Percentiles rank a stretch among this genome's conserved stretches.
Conservation (phyloP, 2,113 vertebrate species). For the Oryzias celebensis region DNA sequence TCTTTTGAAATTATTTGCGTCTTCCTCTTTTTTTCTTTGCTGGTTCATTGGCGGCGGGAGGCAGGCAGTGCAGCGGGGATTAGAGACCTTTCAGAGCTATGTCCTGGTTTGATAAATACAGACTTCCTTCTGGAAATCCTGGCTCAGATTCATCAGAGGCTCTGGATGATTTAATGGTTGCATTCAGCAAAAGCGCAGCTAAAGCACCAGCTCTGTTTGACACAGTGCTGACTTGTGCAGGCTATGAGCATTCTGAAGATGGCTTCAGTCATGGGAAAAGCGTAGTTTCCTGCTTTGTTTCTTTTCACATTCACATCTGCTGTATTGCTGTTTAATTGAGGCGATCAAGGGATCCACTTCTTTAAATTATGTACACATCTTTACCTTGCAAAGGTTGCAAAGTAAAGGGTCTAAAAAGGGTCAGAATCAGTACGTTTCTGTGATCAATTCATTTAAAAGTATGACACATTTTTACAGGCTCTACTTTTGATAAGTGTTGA, state of each 20-base stretch:
- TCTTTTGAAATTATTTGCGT: constrained; percentile 68
- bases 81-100: constrained; percentile 56
- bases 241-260: constrained; percentile 19
- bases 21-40: constrained; percentile 40
- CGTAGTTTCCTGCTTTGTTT: too few relatives aligned
- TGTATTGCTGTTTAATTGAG: too few relatives aligned
- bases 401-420: too few relatives aligned
- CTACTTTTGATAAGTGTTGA: too few relatives aligned
- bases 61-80: constrained; percentile 59
- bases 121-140: constrained; percentile 65
- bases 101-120: constrained; percentile 52
- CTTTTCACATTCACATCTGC: too few relatives aligned
- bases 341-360: too few relatives aligned
- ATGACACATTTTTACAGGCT: too few relatives aligned
- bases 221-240: constrained; percentile 28
- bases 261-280: background rate
- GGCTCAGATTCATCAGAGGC: constrained; percentile 48
- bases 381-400: too few relatives aligned
- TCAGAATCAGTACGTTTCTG: too few relatives aligned
- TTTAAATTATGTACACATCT: too few relatives aligned
- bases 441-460: too few relatives aligned
- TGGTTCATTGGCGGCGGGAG: constrained; percentile 67
- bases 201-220: constrained; percentile 19
- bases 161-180: constrained; percentile 50
- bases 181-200: constrained; percentile 34